These are phyloP conservation scores for Callorhinus ursinus DNA, from an alignment of 2,113 vertebrate genomes.

Conservation along the genomic window DNA sequence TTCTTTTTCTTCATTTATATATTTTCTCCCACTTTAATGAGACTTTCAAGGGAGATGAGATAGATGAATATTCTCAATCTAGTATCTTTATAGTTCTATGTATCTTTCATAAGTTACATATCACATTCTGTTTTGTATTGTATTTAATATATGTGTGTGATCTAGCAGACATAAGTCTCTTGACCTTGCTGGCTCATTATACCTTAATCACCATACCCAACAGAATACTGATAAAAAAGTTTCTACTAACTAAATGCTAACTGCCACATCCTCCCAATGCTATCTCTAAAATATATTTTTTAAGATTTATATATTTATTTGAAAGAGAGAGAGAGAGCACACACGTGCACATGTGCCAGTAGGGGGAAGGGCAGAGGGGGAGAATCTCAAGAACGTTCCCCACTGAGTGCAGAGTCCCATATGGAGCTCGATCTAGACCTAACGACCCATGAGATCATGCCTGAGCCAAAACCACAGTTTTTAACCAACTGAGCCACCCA, in stretches of 20 bases:
- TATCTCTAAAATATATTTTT: neutral
- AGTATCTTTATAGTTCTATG: neutral
- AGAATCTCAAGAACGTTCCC: too few relatives aligned
- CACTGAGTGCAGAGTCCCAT: too few relatives aligned
- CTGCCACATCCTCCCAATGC: neutral
- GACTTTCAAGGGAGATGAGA: neutral
- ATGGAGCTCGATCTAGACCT: too few relatives aligned
- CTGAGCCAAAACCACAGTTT: too few relatives aligned
- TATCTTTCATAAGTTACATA: neutral
- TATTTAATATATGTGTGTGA: neutral
- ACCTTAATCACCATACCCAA: neutral
- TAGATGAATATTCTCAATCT: neutral
- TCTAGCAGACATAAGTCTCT: neutral
- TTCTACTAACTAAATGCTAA: neutral
- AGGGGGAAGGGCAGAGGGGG: too few relatives aligned
- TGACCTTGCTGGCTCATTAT: neutral
- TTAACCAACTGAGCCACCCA: too few relatives aligned
- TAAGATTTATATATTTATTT: too few relatives aligned
- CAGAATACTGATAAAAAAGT: neutral
- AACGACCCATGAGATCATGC: too few relatives aligned
- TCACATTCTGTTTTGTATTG: neutral
- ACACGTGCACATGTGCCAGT: too few relatives aligned
- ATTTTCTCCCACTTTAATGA: neutral
- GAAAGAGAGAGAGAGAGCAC: too few relatives aligned
- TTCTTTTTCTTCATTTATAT: neutral